Evolutionary conservation across 2,888 invertebrate genomes (phyloP).

Genomic region (Candidula unifasciata): DNA sequence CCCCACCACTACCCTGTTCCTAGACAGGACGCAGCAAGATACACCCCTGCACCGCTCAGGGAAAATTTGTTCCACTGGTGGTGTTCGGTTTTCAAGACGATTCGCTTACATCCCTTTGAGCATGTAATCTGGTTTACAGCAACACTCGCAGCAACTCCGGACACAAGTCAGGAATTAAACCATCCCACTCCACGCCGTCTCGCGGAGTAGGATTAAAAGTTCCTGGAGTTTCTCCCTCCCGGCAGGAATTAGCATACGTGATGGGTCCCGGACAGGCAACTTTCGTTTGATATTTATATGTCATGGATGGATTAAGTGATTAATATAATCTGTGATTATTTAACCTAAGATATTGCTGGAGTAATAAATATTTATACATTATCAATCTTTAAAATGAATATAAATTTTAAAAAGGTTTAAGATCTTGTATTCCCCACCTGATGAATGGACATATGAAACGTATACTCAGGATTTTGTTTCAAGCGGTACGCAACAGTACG

Average conservation of each 20-base stretch:
- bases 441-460: no score
- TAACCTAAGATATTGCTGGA: neutral
- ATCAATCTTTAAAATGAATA: no score
- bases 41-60: conserved; percentile 2
- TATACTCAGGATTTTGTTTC: no score
- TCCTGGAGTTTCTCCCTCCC: conserved; percentile 14
- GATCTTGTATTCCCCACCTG: no score
- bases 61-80: neutral
- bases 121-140: conserved; percentile 45
- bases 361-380: neutral
- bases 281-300: neutral
- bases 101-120: conserved; percentile 42
- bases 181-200: neutral
- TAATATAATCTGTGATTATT: conserved; percentile 10
- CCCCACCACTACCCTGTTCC: neutral
- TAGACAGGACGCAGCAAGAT: neutral
- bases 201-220: conserved; percentile 33
- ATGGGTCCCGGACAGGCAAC: neutral
- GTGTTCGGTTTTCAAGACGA: conserved; percentile 40
- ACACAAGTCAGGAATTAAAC: conserved; percentile 30
- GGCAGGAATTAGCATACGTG: conserved; percentile 26
- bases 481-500: no score
- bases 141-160: conserved; percentile 38
- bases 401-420: no score
- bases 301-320: conserved; percentile 14